Conservation (phyloP, 1,140 invertebrate species). For the Fopius arisanus region DNA sequence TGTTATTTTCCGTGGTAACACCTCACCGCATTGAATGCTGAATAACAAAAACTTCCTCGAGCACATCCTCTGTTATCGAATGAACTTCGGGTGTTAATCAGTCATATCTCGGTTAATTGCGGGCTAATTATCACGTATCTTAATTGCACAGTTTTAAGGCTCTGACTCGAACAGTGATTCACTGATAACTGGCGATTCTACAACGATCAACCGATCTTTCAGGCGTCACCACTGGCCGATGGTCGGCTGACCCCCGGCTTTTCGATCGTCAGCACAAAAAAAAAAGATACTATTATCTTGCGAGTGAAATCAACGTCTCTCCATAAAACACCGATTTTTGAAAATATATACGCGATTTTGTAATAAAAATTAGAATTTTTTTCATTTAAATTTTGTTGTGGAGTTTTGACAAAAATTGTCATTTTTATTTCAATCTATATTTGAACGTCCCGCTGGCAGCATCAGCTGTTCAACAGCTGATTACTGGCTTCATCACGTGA, state of each 20-base stretch:
- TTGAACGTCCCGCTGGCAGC: neutral
- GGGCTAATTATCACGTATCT: neutral
- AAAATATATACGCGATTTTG: too few species aligned
- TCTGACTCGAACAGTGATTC: neutral
- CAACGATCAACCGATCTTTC: neutral
- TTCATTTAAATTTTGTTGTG: too few species aligned
- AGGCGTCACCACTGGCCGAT: neutral
- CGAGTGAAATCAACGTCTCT: too few species aligned
- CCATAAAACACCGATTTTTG: too few species aligned
- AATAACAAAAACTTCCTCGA: neutral
- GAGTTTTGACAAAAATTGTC: too few species aligned
- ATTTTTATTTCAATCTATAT: neutral
- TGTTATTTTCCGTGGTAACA: neutral
- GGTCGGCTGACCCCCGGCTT: neutral
- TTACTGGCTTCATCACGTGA: neutral
- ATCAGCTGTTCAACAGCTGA: slow-evolving; percentile 12
- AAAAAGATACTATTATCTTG: too few species aligned
- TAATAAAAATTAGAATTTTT: too few species aligned
- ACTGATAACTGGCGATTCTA: neutral
- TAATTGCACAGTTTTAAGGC: neutral
- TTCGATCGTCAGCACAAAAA: too few species aligned
- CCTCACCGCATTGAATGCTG: neutral
- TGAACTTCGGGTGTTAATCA: neutral
- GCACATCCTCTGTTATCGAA: neutral
- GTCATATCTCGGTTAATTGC: neutral